Evolutionary conservation across 2,113 vertebrate species (phyloP).

Genomic region (Gadus macrocephalus): DNA sequence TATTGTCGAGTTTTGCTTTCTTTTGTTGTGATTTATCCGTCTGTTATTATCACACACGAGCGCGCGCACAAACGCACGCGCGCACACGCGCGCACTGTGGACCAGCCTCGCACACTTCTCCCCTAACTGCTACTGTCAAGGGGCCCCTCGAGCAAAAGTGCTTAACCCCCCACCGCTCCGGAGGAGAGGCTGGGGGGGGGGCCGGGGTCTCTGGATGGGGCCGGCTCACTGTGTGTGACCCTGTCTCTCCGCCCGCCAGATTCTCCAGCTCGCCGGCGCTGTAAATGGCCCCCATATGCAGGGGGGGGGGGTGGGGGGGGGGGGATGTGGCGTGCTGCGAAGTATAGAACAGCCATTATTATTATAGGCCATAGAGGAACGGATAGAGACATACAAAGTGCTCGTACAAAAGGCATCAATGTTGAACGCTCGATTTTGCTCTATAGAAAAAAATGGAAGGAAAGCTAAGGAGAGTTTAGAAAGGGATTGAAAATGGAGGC

Average conservation of each 20-base stretch:
- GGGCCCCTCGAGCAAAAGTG: conserved; percentile 53
- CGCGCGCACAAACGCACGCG: not conserved
- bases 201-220: conserved; percentile 12
- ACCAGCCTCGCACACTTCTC: conserved; percentile 45
- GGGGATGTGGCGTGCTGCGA: not conserved
- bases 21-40: not conserved
- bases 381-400: too few species aligned
- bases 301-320: too few species aligned
- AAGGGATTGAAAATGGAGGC: too few species aligned
- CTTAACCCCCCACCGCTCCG: conserved; percentile 61
- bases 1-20: not conserved
- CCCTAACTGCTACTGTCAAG: conserved; percentile 49
- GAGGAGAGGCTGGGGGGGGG: conserved; percentile 53
- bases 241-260: conserved; percentile 27
- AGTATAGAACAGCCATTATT: not conserved
- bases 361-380: not conserved
- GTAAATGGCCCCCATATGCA: not conserved
- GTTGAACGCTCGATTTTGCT: too few species aligned
- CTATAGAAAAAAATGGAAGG: too few species aligned
- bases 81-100: not conserved
- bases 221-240: conserved; percentile 45
- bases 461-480: too few species aligned
- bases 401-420: too few species aligned
- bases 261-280: conserved; percentile 36
- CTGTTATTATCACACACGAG: not conserved